A percentile compares a stretch with the other conserved stretches of the same genome.
Evolutionary conservation across 2,113 vertebrate genomes (phyloP).

Genomic region (Pavo muticus): DNA sequence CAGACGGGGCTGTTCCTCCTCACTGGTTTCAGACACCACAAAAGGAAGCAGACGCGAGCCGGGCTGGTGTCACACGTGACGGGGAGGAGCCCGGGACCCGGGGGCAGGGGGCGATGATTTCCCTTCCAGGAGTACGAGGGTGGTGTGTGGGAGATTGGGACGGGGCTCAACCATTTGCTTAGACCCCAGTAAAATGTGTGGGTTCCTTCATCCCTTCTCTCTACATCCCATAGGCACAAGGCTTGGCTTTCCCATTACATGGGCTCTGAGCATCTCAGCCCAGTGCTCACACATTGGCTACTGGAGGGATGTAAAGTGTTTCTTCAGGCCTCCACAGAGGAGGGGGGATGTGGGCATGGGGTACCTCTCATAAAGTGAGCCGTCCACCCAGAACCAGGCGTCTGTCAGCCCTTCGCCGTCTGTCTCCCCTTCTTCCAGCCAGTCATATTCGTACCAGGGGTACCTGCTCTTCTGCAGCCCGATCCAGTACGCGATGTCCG

Average conservation of each 20-base stretch:
- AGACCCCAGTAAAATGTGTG: background rate
- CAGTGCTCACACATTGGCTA: background rate
- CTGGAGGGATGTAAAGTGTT: background rate
- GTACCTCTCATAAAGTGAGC: slow-evolving; percentile 51
- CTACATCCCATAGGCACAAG: background rate
- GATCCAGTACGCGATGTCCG: slow-evolving; percentile 38
- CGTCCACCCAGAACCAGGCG: slow-evolving; percentile 55
- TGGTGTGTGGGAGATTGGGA: background rate
- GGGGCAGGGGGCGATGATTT: background rate
- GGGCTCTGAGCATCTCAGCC: background rate
- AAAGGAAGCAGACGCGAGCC: background rate
- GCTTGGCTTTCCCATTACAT: background rate
- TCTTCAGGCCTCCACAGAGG: background rate
- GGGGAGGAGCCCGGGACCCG: background rate
- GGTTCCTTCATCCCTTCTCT: background rate
- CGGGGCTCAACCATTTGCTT: background rate
- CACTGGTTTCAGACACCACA: slow-evolving; percentile 32
- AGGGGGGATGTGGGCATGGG: background rate
- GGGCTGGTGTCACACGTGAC: background rate
- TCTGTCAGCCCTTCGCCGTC: rapidly evolving
- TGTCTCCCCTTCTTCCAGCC: slow-evolving; percentile 23
- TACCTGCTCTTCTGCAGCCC: slow-evolving; percentile 46
- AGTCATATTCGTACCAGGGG: slow-evolving; percentile 37
- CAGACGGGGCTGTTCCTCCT: slow-evolving; percentile 19
- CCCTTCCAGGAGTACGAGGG: background rate